Conservation (phyloP, 2,888 invertebrate genomes). For the Leptarthrus brevirostris region DNA sequence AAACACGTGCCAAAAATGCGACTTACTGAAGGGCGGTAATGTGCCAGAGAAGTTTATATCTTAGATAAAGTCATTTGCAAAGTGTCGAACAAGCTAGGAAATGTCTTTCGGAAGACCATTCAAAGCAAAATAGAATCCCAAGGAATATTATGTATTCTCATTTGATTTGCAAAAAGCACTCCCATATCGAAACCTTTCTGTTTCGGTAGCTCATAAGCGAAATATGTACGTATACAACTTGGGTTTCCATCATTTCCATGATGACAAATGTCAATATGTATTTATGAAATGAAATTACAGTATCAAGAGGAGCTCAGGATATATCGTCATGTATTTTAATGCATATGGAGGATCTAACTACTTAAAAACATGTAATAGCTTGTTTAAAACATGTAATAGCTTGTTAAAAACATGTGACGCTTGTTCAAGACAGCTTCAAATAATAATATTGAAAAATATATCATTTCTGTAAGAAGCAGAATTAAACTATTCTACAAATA, state of each 20-base stretch:
- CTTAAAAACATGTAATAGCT: background rate
- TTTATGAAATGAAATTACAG: conserved; percentile 57
- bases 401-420: too few relatives aligned
- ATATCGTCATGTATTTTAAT: conserved; percentile 23
- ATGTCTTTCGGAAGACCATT: conserved; percentile 29
- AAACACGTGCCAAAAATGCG: conserved; percentile 14
- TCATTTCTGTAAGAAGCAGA: too few relatives aligned
- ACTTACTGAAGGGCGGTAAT: conserved; percentile 31
- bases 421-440: conserved; percentile 2
- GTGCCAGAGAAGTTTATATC: conserved; percentile 52
- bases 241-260: conserved; percentile 58
- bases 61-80: conserved; percentile 32
- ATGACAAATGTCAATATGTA: conserved; percentile 58
- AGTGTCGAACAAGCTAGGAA: conserved; percentile 35
- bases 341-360: conserved; percentile 19
- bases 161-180: conserved; percentile 20
- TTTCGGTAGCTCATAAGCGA: conserved; percentile 48
- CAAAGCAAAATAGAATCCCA: conserved; percentile 44
- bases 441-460: conserved; percentile 1
- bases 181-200: background rate
- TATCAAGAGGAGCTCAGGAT: conserved; percentile 58
- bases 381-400: too few relatives aligned
- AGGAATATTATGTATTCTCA: conserved; percentile 37
- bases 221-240: conserved; percentile 57
- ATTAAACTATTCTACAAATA: too few relatives aligned